Evolutionary conservation across 2,113 vertebrate genomes (phyloP), one percentile per base, ranked within the genome.

Genomic region (Nyctibius bracteatus): DNA sequence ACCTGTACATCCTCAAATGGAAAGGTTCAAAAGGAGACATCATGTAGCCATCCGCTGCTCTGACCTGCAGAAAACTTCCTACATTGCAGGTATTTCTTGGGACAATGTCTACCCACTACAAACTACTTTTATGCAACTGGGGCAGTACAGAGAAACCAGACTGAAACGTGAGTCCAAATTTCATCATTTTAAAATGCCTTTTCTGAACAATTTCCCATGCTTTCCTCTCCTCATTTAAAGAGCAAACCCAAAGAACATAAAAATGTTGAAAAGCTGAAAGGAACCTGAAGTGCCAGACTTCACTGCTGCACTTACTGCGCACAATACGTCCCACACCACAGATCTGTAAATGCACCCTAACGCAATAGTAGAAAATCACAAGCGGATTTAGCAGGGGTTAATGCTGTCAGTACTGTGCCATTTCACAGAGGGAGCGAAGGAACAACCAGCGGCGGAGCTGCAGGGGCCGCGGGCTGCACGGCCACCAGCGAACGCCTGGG

Each of bases 311-410:
- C 7, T 10, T 8, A 16, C 17, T 5, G 81, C 37, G 6, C 30
- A 7, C 2, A 12, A 3, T 8, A 2, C 0, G 19, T 14, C 41
- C 27, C 46, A 9, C n/a, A 3, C 17, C 62, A 5, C 15, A 5
- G 49, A 12, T 0, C 25, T 5, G 12, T 4, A 18, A 14, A 20
- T 0, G 6, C 59, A 22, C 43, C 8, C 16, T 10, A 4, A 15
- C 10, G 58, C 41, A 18, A 25, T 0, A 24, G 51, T 27, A 28
- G 33, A 7, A 25, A 11, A 24, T 2, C 21, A 27, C 47, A 6
- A 14, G 31, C 3, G 11, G 35, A 3, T 7, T 4, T 3, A 20
- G 27, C 39, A 3, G 0, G 46, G 31, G 31, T 4, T 4, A 2
- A 10, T 0, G 52, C n/a, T 10, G 65, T 2, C 78, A 11, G 31